phyloP scores from a whole-genome alignment of 2,797 vertebrate genomes.

The Margarornis squamiger region DNA sequence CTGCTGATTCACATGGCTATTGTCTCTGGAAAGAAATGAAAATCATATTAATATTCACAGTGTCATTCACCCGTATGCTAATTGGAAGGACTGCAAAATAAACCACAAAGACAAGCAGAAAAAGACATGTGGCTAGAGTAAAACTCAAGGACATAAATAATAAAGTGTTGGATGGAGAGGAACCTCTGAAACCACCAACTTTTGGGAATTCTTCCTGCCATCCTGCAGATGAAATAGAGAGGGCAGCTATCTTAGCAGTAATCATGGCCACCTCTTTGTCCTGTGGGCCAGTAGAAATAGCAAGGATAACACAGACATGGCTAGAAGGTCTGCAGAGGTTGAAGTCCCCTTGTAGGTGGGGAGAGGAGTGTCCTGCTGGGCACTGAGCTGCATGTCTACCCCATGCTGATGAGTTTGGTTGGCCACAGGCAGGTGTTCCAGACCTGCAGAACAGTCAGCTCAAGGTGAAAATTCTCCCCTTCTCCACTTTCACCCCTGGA shows the following conservation, averaged over 20 bases:
- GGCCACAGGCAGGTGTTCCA: accelerated
- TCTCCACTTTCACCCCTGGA: neutral
- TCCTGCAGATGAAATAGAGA: neutral
- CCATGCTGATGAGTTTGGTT: accelerated
- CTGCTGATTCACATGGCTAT: conserved; percentile 14
- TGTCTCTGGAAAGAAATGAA: conserved; percentile 38
- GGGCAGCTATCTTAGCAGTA: neutral
- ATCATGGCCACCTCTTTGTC: neutral
- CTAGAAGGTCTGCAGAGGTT: neutral
- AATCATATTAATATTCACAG: conserved; percentile 39
- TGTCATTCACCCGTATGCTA: neutral
- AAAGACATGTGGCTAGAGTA: neutral
- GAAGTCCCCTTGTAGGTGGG: neutral
- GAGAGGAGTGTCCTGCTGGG: neutral
- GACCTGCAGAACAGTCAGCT: neutral
- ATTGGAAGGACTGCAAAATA: neutral
- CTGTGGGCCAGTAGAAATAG: accelerated
- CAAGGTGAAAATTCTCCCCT: neutral
- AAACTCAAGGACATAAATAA: neutral
- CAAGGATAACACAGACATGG: neutral
- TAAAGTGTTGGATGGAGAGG: neutral
- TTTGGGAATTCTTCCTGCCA: neutral
- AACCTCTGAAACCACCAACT: neutral
- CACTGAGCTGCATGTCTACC: neutral
- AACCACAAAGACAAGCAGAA: neutral